Evolutionary conservation across 2,797 vertebrate genomes (phyloP).

Genomic region (Coreius guichenoti): DNA sequence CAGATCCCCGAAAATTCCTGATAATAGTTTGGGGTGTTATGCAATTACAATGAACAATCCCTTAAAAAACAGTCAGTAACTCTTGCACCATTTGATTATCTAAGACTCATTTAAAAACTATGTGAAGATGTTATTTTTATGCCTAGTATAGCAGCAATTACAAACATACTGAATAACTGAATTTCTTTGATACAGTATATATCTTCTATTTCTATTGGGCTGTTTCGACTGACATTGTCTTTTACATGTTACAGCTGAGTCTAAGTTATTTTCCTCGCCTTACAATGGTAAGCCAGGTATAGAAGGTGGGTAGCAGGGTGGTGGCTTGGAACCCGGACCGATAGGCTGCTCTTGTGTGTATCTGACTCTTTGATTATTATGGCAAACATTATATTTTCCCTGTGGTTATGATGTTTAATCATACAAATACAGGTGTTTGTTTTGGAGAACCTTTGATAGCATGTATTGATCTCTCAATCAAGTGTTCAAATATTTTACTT

Average conservation of each 20-base stretch:
- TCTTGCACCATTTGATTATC: background rate
- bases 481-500: background rate
- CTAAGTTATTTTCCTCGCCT: constrained; percentile 55
- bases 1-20: background rate
- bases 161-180: background rate
- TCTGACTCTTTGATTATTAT: constrained; percentile 14
- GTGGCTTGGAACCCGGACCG: constrained; percentile 34
- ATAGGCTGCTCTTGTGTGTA: constrained; percentile 33
- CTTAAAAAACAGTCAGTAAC: background rate
- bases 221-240: constrained; percentile 23
- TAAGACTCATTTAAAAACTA: background rate
- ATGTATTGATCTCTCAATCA: background rate
- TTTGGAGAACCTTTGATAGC: background rate
- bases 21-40: background rate
- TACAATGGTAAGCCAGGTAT: constrained; percentile 68
- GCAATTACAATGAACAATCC: background rate
- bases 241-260: constrained; percentile 70
- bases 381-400: background rate
- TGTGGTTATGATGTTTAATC: background rate
- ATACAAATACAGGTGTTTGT: background rate
- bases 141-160: background rate
- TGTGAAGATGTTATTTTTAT: background rate
- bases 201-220: background rate
- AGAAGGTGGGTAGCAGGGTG: constrained; percentile 51
- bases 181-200: background rate